A percentile compares a stretch with the other conserved stretches of the same genome.
phyloP scores from a whole-genome alignment of 2,113 vertebrate species.

The Sterna hirundo region DNA sequence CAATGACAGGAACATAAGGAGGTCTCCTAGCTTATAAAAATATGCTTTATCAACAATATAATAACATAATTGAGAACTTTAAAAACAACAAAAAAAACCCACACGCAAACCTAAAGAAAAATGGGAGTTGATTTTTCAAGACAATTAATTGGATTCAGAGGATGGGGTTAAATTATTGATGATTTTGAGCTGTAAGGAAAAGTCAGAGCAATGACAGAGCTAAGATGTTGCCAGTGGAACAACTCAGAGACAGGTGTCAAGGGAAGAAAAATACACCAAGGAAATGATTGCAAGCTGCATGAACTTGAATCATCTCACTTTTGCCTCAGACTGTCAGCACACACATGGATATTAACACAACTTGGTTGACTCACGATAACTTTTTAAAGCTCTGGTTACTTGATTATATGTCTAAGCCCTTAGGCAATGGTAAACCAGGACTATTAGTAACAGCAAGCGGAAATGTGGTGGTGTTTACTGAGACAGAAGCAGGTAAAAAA shows the following conservation, averaged over 20 bases:
- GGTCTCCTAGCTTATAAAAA: not conserved
- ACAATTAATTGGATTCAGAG: not conserved
- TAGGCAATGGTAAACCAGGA: not conserved
- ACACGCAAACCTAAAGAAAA: not conserved
- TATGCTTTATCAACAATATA: not conserved
- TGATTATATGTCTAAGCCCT: not conserved
- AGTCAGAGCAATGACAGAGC: not conserved
- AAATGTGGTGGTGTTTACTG: not conserved
- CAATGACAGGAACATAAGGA: not conserved
- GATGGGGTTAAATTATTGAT: not conserved
- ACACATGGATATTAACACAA: not conserved
- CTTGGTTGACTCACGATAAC: not conserved
- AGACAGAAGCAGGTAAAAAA: not conserved
- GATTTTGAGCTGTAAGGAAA: not conserved
- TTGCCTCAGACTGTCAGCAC: not conserved
- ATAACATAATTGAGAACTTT: not conserved
- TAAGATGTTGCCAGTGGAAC: not conserved
- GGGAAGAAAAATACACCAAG: not conserved
- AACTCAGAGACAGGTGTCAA: slow-evolving; percentile 1
- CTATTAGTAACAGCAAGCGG: not conserved
- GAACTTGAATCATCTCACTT: not conserved
- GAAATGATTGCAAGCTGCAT: not conserved
- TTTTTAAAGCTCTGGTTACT: not conserved
- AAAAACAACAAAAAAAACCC: not conserved
- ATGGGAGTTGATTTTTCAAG: not conserved